Percentiles rank a stretch among this genome's conserved stretches.
These are phyloP conservation scores for Drosophila truncata DNA, from an alignment of 1,140 invertebrate species.

Conservation along the genomic window DNA sequence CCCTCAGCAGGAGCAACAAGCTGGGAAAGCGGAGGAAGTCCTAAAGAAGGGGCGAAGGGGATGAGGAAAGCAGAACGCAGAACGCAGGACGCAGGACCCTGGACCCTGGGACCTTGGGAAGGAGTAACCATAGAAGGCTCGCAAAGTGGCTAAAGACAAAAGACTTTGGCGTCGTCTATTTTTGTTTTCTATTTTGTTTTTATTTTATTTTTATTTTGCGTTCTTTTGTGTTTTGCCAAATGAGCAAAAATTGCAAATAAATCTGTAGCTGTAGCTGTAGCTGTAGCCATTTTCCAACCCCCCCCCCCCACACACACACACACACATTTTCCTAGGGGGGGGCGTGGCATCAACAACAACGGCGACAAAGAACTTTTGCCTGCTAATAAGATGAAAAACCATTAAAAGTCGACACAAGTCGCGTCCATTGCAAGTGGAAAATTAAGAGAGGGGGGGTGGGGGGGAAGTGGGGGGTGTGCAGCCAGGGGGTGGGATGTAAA, in stretches of 20 bases:
- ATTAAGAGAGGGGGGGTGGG: neutral
- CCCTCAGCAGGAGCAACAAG: constrained; percentile 54
- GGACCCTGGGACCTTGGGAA: constrained; percentile 2
- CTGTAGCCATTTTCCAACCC: constrained; percentile 59
- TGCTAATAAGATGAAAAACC: constrained; percentile 84
- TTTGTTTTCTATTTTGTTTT: constrained; percentile 30
- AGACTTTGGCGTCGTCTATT: constrained; percentile 57
- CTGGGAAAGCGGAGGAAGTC: constrained; percentile 24
- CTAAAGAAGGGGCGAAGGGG: neutral
- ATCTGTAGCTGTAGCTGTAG: constrained; percentile 68
- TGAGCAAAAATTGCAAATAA: constrained; percentile 84
- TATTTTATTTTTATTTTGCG: neutral
- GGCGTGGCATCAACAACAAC: constrained; percentile 36
- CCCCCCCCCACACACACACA: too few species aligned
- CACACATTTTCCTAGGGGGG: constrained; percentile 4
- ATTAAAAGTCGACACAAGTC: constrained; percentile 80
- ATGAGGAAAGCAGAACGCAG: neutral
- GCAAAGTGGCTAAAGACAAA: constrained; percentile 81
- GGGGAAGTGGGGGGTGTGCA: too few species aligned
- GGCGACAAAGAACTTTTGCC: constrained; percentile 82
- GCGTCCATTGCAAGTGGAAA: constrained; percentile 68
- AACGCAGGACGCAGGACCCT: neutral
- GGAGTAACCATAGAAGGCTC: constrained; percentile 49
- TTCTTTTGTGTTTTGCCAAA: constrained; percentile 60
- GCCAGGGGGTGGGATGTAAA: neutral